phyloP scores from a whole-genome alignment of 2,888 invertebrate genomes.

The Idaea straminata region DNA sequence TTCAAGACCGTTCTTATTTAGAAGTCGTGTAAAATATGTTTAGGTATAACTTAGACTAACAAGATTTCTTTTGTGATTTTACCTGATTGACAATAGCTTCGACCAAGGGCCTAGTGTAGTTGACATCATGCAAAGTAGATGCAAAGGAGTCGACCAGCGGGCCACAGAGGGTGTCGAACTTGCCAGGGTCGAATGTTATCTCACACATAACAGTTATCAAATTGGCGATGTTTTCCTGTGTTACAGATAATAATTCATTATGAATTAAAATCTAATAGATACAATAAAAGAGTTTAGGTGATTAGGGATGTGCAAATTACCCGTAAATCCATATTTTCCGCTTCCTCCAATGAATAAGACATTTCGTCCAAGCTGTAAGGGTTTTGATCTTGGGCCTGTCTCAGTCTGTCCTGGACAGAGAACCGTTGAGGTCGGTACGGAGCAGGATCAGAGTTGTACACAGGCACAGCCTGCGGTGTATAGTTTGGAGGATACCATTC shows the following conservation, averaged over 20 bases:
- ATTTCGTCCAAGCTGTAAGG: slow-evolving; percentile 68
- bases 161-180: slow-evolving; percentile 85
- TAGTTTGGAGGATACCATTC: slow-evolving; percentile 82
- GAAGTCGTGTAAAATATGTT: not conserved
- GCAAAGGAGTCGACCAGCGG: slow-evolving; percentile 85
- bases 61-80: slow-evolving; percentile 19
- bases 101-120: slow-evolving; percentile 81
- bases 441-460: slow-evolving; percentile 53
- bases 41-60: not conserved
- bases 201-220: slow-evolving; percentile 86
- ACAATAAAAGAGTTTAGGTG: not conserved
- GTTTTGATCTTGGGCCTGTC: slow-evolving; percentile 70
- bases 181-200: slow-evolving; percentile 88
- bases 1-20: not conserved
- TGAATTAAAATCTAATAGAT: slow-evolving; percentile 14
- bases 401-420: slow-evolving; percentile 71
- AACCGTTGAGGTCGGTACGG: slow-evolving; percentile 60
- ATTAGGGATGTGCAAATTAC: slow-evolving; percentile 31
- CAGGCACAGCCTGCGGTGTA: slow-evolving; percentile 53
- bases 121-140: slow-evolving; percentile 82
- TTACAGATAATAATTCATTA: slow-evolving; percentile 17
- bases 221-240: slow-evolving; percentile 77
- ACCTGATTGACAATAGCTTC: slow-evolving; percentile 85
- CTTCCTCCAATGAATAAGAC: slow-evolving; percentile 67
- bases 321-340: slow-evolving; percentile 66